These are phyloP conservation scores for Acyrthosiphon pisum DNA, from an alignment of 1,140 invertebrate genomes.

Conservation along the genomic window DNA sequence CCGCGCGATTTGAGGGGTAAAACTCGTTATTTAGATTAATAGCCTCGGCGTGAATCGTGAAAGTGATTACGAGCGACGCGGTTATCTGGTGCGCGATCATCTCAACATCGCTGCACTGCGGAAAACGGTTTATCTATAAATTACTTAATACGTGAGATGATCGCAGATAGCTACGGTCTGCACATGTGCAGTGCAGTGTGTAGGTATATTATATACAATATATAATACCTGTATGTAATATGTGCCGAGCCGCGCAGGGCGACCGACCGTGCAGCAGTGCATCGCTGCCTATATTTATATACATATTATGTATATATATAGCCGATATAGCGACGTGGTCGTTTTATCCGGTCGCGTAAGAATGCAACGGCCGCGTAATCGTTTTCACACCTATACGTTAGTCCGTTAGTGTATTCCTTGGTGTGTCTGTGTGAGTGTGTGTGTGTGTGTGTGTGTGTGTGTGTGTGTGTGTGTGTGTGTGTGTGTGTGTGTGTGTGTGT, in stretches of 20 bases:
- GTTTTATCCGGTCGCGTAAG: slow-evolving; percentile 35
- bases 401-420: not conserved
- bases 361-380: slow-evolving; percentile 33
- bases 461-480: not conserved
- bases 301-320: too few relatives aligned
- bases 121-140: slow-evolving; percentile 45
- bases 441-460: not conserved
- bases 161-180: slow-evolving; percentile 29
- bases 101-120: not conserved
- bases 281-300: not conserved
- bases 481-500: not conserved
- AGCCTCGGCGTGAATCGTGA: slow-evolving; percentile 26
- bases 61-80: not conserved
- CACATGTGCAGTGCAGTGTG: not conserved
- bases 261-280: not conserved
- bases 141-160: slow-evolving; percentile 42
- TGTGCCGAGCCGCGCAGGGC: not conserved
- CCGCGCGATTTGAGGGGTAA: not conserved
- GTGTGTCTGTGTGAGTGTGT: too few relatives aligned
- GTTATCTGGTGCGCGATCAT: slow-evolving; percentile 19
- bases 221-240: slow-evolving; percentile 10
- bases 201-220: not conserved
- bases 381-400: slow-evolving; percentile 43
- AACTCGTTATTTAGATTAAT: slow-evolving; percentile 46
- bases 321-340: not conserved